These are phyloP conservation scores for Potorous gilbertii DNA, from an alignment of 2,797 vertebrate genomes.

Conservation along the genomic window DNA sequence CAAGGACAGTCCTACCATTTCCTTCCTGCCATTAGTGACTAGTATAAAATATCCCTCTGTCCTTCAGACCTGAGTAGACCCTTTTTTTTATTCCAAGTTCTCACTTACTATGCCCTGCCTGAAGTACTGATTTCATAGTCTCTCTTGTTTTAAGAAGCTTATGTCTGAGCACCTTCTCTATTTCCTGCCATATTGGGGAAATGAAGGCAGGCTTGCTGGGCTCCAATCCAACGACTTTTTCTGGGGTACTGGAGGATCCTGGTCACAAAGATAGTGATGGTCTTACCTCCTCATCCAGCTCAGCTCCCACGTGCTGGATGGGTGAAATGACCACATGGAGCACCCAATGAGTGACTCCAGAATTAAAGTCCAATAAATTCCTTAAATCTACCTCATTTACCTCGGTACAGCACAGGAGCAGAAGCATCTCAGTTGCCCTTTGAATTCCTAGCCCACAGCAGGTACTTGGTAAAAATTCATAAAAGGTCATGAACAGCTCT, in stretches of 20 bases:
- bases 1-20: background rate
- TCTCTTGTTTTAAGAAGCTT: constrained; percentile 49
- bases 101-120: background rate
- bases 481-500: background rate
- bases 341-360: background rate
- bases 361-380: background rate
- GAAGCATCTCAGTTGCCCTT: background rate
- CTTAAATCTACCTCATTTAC: background rate
- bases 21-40: background rate
- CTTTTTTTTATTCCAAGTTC: constrained; percentile 29
- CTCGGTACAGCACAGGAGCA: background rate
- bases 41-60: background rate
- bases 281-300: background rate
- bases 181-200: constrained; percentile 9
- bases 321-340: background rate
- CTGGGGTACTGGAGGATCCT: background rate
- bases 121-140: constrained; percentile 1
- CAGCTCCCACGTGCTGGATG: background rate
- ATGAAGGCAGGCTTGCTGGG: constrained; percentile 32
- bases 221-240: background rate
- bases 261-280: background rate
- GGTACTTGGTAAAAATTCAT: background rate
- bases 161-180: constrained; percentile 14
- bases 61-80: background rate
- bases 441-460: background rate